Evolutionary conservation across 2,113 vertebrate genomes (phyloP).

Genomic region (Cacatua alba): DNA sequence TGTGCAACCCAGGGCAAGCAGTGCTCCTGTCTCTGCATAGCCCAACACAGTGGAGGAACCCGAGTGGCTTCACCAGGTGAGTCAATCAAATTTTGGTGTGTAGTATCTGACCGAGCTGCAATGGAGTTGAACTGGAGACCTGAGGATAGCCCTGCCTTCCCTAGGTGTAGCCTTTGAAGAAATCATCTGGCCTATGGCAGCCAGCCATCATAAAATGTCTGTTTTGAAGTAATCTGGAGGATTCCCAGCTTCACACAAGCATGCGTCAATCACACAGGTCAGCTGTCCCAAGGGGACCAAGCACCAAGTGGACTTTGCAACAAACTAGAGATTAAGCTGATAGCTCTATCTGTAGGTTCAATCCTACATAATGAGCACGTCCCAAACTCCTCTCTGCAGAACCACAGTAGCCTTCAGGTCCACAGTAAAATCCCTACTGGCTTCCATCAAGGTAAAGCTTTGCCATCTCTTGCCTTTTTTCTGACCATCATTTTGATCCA

Average conservation of each 20-base stretch:
- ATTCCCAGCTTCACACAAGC: background rate
- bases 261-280: background rate
- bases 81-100: background rate
- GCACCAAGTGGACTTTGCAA: background rate
- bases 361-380: fast-evolving
- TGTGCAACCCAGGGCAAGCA: background rate
- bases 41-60: fast-evolving
- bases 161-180: background rate
- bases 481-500: background rate
- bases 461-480: background rate
- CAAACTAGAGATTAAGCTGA: background rate
- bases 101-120: fast-evolving
- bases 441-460: background rate
- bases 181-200: fast-evolving
- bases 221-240: background rate
- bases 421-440: background rate
- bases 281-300: background rate
- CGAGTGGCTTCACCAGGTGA: fast-evolving
- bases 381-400: background rate
- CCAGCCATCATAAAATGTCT: background rate
- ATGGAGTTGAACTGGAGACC: background rate
- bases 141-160: background rate
- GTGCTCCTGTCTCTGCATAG: fast-evolving
- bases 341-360: background rate
- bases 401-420: background rate